These are phyloP conservation scores for Epizoanthus fatuus DNA, from an alignment of 92 coral and sea anemone species.

Conservation along the genomic window DNA sequence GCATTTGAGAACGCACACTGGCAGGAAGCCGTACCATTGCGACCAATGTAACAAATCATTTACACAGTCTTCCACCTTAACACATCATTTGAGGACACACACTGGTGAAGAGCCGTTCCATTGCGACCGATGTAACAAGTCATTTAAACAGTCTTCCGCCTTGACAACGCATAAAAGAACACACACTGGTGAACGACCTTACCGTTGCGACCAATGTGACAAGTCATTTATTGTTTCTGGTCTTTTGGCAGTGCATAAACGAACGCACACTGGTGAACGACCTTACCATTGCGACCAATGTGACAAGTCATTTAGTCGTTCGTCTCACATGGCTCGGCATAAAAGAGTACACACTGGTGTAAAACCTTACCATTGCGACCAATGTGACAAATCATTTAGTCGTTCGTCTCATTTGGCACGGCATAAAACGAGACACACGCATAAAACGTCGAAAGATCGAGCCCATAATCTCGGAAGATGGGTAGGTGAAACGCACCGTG, in stretches of 20 bases:
- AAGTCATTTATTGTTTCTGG: background rate
- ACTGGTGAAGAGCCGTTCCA: conserved; percentile 39
- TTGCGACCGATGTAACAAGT: conserved; percentile 25
- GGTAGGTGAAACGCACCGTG: conserved; percentile 24
- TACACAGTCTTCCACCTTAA: conserved; percentile 3
- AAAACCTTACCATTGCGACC: conserved; percentile 61
- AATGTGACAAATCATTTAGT: conserved; percentile 51
- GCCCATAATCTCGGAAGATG: no score
- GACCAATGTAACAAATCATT: conserved; percentile 25
- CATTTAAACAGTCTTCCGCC: background rate
- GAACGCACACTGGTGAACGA: conserved; percentile 51
- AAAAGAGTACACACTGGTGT: conserved; percentile 58
- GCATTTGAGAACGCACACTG: background rate
- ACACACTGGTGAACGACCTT: background rate
- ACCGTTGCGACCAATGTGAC: background rate
- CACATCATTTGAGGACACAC: conserved; percentile 15
- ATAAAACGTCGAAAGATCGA: no score
- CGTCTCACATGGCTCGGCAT: conserved; percentile 55
- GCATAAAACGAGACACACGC: background rate
- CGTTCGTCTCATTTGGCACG: conserved; percentile 26
- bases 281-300: conserved; percentile 68
- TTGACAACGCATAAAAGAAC: conserved; percentile 16
- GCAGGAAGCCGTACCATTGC: conserved; percentile 1
- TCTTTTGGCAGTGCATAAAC: background rate
- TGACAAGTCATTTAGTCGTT: conserved; percentile 59